Conservation (phyloP, 53 echinoderm and acorn worm species). For the Actinopyga echinites region DNA sequence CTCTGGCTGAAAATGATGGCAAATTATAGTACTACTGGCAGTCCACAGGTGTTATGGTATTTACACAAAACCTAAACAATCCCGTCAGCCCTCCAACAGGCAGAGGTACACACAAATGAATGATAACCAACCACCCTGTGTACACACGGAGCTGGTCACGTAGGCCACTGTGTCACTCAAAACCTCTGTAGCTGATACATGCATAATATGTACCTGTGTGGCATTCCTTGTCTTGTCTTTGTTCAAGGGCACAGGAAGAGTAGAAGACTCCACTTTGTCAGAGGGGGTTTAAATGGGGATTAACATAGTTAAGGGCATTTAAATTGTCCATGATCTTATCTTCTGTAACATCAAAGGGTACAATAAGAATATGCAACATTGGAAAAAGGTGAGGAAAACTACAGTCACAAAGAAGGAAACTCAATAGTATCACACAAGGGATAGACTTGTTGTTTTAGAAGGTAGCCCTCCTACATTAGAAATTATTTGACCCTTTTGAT, state of each 20-base stretch:
- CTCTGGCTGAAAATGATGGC: too few relatives aligned
- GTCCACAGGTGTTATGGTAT: slow-evolving; percentile 41
- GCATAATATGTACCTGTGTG: slow-evolving; percentile 21
- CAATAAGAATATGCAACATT: background rate
- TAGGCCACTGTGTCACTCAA: slow-evolving; percentile 39
- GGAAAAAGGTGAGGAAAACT: too few relatives aligned
- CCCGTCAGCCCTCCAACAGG: slow-evolving; percentile 14
- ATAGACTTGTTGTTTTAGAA: too few relatives aligned
- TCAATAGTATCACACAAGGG: too few relatives aligned
- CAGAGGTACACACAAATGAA: slow-evolving; percentile 16
- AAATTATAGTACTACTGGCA: background rate
- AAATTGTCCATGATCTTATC: too few relatives aligned
- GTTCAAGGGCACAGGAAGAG: slow-evolving; percentile 37
- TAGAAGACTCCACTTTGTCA: background rate
- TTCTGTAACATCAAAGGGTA: background rate
- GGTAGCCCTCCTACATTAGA: too few relatives aligned
- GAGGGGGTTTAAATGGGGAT: slow-evolving; percentile 14
- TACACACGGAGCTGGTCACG: slow-evolving; percentile 16
- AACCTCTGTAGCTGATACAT: slow-evolving; percentile 24
- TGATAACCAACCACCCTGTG: slow-evolving; percentile 12
- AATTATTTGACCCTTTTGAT: too few relatives aligned
- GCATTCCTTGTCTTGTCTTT: slow-evolving; percentile 27
- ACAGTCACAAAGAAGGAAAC: too few relatives aligned
- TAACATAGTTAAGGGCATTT: background rate
- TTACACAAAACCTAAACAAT: slow-evolving; percentile 38